These are phyloP conservation scores for Agrochola lychnidis DNA, from an alignment of 2,888 invertebrate species.

Conservation along the genomic window DNA sequence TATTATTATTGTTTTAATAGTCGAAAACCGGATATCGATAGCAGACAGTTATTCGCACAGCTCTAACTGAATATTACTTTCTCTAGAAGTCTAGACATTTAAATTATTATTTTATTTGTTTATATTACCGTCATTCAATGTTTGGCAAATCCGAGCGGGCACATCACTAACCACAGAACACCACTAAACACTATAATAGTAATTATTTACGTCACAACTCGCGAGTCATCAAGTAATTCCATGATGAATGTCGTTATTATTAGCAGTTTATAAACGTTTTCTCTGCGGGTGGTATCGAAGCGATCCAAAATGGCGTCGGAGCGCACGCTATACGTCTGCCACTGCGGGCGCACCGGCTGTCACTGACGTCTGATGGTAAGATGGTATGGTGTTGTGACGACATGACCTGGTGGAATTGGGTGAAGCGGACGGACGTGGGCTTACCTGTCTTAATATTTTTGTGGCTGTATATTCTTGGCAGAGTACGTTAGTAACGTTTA, in stretches of 20 bases:
- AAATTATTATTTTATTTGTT: constrained; percentile 16
- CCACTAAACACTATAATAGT: constrained; percentile 62
- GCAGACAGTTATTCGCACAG: constrained; percentile 48
- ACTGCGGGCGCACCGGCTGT: constrained; percentile 61
- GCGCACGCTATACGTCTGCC: constrained; percentile 64
- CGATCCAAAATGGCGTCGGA: constrained; percentile 50
- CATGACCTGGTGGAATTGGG: constrained; percentile 63
- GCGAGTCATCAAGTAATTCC: constrained; percentile 47
- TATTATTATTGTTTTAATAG: constrained; percentile 50
- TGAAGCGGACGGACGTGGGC: constrained; percentile 62
- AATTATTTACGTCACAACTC: constrained; percentile 58
- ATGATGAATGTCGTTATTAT: constrained; percentile 76
- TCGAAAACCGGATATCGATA: constrained; percentile 48
- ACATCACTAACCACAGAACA: constrained; percentile 65
- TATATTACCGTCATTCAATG: constrained; percentile 51
- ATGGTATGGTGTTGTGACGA: constrained; percentile 45
- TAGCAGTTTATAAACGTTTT: constrained; percentile 72
- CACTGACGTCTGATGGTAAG: constrained; percentile 49
- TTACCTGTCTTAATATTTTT: constrained; percentile 54
- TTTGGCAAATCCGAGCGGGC: constrained; percentile 56
- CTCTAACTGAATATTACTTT: constrained; percentile 55
- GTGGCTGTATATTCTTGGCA: constrained; percentile 9
- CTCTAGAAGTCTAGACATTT: constrained; percentile 26
- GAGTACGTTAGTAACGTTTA: background rate
- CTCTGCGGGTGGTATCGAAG: constrained; percentile 77